Evolutionary conservation across 2,888 invertebrate genomes (phyloP).

Genomic region (Orchesella flavescens): DNA sequence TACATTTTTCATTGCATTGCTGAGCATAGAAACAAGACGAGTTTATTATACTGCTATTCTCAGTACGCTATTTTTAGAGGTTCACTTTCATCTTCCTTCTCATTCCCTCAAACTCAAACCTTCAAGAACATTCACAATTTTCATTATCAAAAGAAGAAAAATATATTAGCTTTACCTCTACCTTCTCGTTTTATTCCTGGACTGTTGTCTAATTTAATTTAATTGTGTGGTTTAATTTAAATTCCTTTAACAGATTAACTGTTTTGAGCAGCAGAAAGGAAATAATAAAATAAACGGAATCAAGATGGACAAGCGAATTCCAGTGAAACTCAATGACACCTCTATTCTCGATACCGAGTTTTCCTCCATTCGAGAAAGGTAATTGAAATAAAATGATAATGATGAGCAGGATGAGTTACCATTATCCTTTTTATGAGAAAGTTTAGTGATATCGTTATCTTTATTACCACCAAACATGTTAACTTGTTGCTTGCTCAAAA

Average conservation of each 20-base stretch:
- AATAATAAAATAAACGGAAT: neutral
- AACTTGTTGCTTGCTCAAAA: neutral
- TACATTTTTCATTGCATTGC: too few relatives aligned
- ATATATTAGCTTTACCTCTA: too few relatives aligned
- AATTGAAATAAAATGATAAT: conserved; percentile 16
- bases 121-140: neutral
- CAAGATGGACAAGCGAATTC: conserved; percentile 77
- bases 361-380: conserved; percentile 92
- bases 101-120: neutral
- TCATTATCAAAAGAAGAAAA: neutral
- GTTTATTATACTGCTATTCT: too few relatives aligned
- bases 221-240: neutral
- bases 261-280: neutral
- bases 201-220: neutral
- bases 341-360: conserved; percentile 97
- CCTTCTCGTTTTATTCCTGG: neutral
- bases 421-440: neutral
- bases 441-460: neutral
- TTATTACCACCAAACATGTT: neutral
- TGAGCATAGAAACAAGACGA: too few relatives aligned
- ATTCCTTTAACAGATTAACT: conserved; percentile 2
- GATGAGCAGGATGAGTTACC: neutral
- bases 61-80: conserved; percentile 56
- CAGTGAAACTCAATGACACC: conserved; percentile 94
- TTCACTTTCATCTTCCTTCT: conserved; percentile 6